Conservation (phyloP, 2,113 vertebrate genomes). For the Xiphophorus maculatus region DNA sequence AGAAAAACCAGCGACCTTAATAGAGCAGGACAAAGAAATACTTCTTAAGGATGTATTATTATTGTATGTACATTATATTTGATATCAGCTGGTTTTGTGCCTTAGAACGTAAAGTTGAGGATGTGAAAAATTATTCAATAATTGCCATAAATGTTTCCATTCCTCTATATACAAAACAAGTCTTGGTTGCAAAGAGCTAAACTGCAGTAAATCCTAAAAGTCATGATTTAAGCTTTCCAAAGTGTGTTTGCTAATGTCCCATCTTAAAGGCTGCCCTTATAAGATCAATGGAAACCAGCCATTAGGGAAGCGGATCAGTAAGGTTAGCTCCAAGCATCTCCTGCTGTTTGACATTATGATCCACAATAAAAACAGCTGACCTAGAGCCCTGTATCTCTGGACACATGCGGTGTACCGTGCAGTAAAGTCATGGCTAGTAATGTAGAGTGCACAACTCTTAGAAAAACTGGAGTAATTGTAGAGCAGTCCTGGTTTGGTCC, state of each 20-base stretch:
- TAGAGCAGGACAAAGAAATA: not conserved
- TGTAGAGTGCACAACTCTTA: not conserved
- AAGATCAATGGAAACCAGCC: not conserved
- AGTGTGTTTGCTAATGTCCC: not conserved
- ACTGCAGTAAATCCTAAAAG: no score
- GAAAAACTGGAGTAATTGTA: not conserved
- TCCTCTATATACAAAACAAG: no score
- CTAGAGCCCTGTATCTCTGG: not conserved
- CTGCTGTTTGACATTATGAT: not conserved
- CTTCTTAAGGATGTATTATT: not conserved
- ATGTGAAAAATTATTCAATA: no score
- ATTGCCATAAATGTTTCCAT: no score
- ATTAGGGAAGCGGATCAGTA: not conserved
- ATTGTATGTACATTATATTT: not conserved
- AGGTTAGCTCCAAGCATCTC: not conserved
- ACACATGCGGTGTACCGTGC: not conserved
- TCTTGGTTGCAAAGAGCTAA: no score
- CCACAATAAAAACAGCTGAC: not conserved
- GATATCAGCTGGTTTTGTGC: no score
- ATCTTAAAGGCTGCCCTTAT: not conserved
- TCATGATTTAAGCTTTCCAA: no score
- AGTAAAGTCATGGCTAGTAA: not conserved
- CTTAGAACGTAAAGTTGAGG: no score
- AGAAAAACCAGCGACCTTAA: not conserved
- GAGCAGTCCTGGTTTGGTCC: constrained; percentile 10